Evolutionary conservation across 2,113 vertebrate species (phyloP).

Genomic region (Sigmodon hispidus): DNA sequence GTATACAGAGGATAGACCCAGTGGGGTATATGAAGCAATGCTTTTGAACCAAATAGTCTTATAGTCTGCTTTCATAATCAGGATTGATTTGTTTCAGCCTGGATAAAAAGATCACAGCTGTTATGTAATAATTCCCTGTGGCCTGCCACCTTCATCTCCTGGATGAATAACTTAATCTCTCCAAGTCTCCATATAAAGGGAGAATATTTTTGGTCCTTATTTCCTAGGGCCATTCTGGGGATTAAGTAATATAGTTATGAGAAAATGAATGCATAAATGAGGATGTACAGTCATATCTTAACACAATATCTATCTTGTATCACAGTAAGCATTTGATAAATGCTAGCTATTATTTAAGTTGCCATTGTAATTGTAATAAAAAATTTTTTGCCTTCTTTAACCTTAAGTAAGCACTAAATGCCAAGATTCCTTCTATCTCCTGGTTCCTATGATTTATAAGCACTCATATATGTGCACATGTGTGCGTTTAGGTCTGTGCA

Average conservation of each 20-base stretch:
- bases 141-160: not conserved
- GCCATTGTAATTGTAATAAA: not conserved
- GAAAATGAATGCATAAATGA: not conserved
- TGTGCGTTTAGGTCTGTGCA: not conserved
- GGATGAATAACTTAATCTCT: constrained; percentile 8
- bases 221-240: not conserved
- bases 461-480: not conserved
- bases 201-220: not conserved
- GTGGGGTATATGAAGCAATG: constrained; percentile 5
- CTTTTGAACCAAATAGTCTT: constrained; percentile 7
- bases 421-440: constrained; percentile 4
- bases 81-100: constrained; percentile 40
- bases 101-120: constrained; percentile 28
- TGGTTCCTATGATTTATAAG: not conserved
- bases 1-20: not conserved
- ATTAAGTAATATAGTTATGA: constrained; percentile 38
- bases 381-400: not conserved
- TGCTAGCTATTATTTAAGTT: not conserved
- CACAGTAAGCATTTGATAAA: constrained; percentile 12
- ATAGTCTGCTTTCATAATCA: constrained; percentile 9
- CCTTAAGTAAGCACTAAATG: not conserved
- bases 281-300: not conserved
- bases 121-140: constrained; percentile 1
- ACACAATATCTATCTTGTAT: not conserved
- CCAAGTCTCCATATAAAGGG: not conserved